These are phyloP conservation scores for Ophiodon elongatus DNA, from an alignment of 2,113 vertebrate species.

Conservation along the genomic window DNA sequence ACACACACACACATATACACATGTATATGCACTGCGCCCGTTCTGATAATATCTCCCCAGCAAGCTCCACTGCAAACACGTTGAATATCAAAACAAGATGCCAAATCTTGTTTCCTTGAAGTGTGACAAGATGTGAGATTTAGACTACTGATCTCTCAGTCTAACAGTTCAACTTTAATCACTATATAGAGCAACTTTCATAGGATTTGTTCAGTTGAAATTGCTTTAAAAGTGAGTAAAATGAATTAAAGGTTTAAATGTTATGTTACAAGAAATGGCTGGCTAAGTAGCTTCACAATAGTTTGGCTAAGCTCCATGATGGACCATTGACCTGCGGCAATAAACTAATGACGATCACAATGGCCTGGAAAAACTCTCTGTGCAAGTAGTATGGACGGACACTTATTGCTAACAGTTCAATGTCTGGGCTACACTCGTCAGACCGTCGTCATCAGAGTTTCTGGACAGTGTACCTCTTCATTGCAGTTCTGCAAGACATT, in stretches of 20 bases:
- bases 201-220: not conserved
- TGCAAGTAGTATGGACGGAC: too few species aligned
- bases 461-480: not conserved
- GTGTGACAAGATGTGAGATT: slow-evolving; percentile 1
- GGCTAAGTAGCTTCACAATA: not conserved
- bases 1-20: not conserved
- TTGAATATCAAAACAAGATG: not conserved
- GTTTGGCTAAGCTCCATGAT: not conserved
- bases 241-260: too few species aligned
- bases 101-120: not conserved
- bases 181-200: not conserved
- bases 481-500: not conserved
- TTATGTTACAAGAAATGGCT: not conserved
- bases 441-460: too few species aligned
- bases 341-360: too few species aligned
- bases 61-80: not conserved
- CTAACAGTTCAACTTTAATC: not conserved
- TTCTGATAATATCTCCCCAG: not conserved
- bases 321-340: too few species aligned
- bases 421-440: too few species aligned
- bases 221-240: not conserved
- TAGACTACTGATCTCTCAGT: not conserved
- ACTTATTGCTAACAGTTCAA: too few species aligned
- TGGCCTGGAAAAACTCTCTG: too few species aligned
- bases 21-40: not conserved